Conservation (phyloP, 2,797 vertebrate species). For the Hirundo rustica region DNA sequence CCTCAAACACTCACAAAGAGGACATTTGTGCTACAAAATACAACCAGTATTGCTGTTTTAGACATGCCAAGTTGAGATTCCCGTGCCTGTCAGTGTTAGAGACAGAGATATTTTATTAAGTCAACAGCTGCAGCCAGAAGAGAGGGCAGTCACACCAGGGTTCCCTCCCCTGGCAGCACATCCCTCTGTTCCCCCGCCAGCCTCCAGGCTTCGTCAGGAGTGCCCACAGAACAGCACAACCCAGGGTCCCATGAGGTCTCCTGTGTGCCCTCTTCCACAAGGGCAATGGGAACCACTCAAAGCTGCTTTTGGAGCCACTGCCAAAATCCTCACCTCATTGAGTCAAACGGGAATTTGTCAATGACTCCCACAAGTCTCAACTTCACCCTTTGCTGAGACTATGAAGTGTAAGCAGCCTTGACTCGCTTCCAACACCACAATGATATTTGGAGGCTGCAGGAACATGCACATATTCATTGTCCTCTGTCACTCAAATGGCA, state of each 20-base stretch:
- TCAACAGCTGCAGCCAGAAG: neutral
- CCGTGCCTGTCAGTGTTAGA: too few relatives aligned
- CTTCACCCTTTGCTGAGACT: neutral
- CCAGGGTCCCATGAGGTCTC: fast-evolving
- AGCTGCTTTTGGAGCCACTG: neutral
- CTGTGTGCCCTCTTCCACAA: fast-evolving
- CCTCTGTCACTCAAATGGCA: neutral
- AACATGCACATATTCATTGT: fast-evolving
- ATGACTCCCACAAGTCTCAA: neutral
- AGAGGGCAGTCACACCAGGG: neutral
- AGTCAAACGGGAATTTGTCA: neutral
- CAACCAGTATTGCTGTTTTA: neutral
- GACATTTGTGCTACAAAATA: neutral
- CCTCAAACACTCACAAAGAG: neutral
- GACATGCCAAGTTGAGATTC: neutral
- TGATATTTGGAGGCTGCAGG: neutral
- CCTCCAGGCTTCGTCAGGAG: neutral
- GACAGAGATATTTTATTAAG: neutral
- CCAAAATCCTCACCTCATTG: neutral
- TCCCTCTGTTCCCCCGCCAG: neutral
- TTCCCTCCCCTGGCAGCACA: neutral
- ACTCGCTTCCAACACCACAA: neutral
- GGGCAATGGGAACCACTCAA: too few relatives aligned
- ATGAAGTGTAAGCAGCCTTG: neutral
- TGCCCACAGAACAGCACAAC: neutral